Evolutionary conservation across 2,113 vertebrate species (phyloP).

Genomic region (Pluvianellus socialis): DNA sequence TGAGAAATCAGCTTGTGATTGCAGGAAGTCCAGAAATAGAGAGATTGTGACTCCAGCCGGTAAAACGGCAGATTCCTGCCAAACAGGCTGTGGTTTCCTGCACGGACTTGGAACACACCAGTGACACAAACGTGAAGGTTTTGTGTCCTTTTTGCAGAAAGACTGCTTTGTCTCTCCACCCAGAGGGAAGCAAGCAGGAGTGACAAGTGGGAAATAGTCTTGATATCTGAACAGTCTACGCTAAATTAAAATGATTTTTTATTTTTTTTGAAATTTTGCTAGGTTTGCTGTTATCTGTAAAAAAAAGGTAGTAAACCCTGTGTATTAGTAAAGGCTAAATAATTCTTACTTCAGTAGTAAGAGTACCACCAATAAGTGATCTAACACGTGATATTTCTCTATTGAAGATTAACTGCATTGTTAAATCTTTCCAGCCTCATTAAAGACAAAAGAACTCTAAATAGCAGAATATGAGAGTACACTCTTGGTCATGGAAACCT

Average conservation of each 20-base stretch:
- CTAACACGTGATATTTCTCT: not conserved
- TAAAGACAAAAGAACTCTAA: not conserved
- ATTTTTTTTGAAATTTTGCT: not conserved
- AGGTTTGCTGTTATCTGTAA: too few relatives aligned
- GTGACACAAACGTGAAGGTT: not conserved
- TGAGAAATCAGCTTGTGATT: not conserved
- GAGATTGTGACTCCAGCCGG: not conserved
- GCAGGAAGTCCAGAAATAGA: not conserved
- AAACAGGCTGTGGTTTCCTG: not conserved
- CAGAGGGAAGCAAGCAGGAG: not conserved
- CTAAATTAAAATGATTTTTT: not conserved
- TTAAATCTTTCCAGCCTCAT: not conserved
- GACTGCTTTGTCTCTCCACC: not conserved
- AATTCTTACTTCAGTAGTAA: not conserved
- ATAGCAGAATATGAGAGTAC: not conserved
- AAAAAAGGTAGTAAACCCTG: not conserved
- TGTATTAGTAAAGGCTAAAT: not conserved
- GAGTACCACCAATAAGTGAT: not conserved
- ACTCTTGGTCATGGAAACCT: not conserved
- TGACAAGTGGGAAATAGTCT: not conserved
- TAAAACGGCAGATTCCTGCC: not conserved
- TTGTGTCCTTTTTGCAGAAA: not conserved
- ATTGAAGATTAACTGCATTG: not conserved
- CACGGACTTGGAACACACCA: not conserved
- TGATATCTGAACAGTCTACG: not conserved